Conservation (phyloP, 1,140 invertebrate genomes). For the Rhizoglyphus robini region DNA sequence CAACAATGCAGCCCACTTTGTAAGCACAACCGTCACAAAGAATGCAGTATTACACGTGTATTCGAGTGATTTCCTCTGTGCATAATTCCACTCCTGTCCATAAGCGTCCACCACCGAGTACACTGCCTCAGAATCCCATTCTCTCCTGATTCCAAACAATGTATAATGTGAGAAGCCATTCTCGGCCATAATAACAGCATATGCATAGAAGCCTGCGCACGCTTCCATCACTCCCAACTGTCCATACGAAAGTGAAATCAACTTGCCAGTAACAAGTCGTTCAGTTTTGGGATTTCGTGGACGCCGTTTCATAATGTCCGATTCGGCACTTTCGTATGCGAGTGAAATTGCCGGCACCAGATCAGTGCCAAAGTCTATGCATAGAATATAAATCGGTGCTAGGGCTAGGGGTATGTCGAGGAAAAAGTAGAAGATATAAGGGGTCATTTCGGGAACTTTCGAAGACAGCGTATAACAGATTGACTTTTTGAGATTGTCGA, state of each 20-base stretch:
- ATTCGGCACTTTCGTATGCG: conserved; percentile 67
- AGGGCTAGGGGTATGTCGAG: conserved; percentile 91
- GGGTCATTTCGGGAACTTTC: conserved; percentile 98
- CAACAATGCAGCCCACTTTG: conserved; percentile 96
- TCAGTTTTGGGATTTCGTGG: conserved; percentile 77
- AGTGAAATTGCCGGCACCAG: conserved; percentile 65
- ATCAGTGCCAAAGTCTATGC: conserved; percentile 99
- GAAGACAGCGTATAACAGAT: conserved; percentile 98
- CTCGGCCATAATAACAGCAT: conserved; percentile 97
- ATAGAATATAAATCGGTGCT: conserved; percentile 95
- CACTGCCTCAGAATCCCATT: conserved; percentile 90
- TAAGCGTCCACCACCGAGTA: conserved; percentile 93
- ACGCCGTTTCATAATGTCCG: conserved; percentile 91
- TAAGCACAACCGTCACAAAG: conserved; percentile 93
- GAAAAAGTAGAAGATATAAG: conserved; percentile 94
- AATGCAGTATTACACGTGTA: conserved; percentile 96
- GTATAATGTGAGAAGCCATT: conserved; percentile 80
- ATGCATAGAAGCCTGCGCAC: conserved; percentile 95
- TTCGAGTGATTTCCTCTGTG: conserved; percentile 69
- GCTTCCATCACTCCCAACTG: conserved; percentile 99
- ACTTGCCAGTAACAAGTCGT: conserved; percentile 59
- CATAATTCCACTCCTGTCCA: conserved; percentile 74
- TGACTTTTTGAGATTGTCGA: conserved; percentile 99
- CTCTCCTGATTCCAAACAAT: conserved; percentile 76
- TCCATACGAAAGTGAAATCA: conserved; percentile 69